A percentile compares a stretch with the other conserved stretches of the same genome.
These are phyloP conservation scores for Galemys pyrenaicus DNA, from an alignment of 2,113 vertebrate species.

Conservation along the genomic window DNA sequence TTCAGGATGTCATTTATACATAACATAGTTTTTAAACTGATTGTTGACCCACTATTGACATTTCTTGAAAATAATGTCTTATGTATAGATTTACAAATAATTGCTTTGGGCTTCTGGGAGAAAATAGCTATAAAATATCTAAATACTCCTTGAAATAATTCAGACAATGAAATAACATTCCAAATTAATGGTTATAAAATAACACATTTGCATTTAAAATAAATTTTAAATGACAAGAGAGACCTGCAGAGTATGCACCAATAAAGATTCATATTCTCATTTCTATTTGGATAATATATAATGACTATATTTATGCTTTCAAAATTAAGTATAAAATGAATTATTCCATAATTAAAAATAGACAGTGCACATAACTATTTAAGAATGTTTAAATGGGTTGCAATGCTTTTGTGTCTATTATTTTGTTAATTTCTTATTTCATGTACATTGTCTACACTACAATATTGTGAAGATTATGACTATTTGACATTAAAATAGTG, in stretches of 20 bases:
- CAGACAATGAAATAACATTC: not conserved
- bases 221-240: not conserved
- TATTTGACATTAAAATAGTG: not conserved
- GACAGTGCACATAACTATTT: not conserved
- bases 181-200: constrained; percentile 46
- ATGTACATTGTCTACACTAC: constrained; percentile 3
- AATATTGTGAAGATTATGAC: not conserved
- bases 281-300: not conserved
- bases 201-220: constrained; percentile 9
- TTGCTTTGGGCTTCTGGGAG: constrained; percentile 14
- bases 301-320: constrained; percentile 31
- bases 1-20: not conserved
- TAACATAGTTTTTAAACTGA: not conserved
- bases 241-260: not conserved
- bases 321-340: not conserved
- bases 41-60: not conserved
- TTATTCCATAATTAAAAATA: constrained; percentile 8
- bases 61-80: not conserved
- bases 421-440: constrained; percentile 58
- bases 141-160: not conserved
- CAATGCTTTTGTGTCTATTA: constrained; percentile 20
- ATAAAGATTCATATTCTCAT: not conserved
- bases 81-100: not conserved
- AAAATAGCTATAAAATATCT: constrained; percentile 23
- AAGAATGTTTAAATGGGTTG: constrained; percentile 41